Percentiles rank a stretch among this genome's conserved stretches.
phyloP scores from a whole-genome alignment of 2,113 vertebrate genomes.

The Eleginops maclovinus region DNA sequence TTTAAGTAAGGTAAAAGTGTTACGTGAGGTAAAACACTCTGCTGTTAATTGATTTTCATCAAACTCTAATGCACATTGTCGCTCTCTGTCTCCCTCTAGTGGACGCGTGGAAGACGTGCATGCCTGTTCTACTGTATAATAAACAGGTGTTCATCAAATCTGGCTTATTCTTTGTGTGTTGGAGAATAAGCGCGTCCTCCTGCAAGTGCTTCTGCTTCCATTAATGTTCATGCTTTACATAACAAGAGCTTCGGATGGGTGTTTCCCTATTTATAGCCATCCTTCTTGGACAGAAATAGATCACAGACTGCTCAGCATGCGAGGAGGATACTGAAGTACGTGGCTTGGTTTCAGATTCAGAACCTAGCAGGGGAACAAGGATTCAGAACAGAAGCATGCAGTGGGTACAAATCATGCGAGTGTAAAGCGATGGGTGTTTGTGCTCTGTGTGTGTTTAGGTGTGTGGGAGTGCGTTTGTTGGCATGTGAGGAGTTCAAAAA shows the following conservation, averaged over 20 bases:
- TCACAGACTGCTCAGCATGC: neutral
- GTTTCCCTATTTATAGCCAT: neutral
- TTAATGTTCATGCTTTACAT: too few species aligned
- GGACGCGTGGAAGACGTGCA: neutral
- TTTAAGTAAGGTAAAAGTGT: too few species aligned
- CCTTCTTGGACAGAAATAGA: neutral
- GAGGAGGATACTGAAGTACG: neutral
- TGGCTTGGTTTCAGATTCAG: conserved; percentile 4
- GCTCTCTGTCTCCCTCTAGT: conserved; percentile 30
- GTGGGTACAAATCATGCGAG: neutral
- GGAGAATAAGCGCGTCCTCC: neutral
- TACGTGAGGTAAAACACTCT: too few species aligned
- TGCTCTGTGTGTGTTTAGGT: neutral
- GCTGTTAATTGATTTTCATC: neutral
- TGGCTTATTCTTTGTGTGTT: too few species aligned
- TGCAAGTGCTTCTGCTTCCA: too few species aligned
- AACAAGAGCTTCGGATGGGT: too few species aligned
- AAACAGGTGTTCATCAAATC: neutral
- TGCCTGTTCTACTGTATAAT: neutral
- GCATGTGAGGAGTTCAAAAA: conserved; percentile 20
- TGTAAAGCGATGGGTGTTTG: neutral
- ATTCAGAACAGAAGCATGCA: neutral
- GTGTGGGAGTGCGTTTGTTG: conserved; percentile 6
- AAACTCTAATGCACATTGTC: too few species aligned
- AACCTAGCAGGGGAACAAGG: neutral